Evolutionary conservation across 2,888 invertebrate species (phyloP).

Genomic region (Platycheirus rosarum): DNA sequence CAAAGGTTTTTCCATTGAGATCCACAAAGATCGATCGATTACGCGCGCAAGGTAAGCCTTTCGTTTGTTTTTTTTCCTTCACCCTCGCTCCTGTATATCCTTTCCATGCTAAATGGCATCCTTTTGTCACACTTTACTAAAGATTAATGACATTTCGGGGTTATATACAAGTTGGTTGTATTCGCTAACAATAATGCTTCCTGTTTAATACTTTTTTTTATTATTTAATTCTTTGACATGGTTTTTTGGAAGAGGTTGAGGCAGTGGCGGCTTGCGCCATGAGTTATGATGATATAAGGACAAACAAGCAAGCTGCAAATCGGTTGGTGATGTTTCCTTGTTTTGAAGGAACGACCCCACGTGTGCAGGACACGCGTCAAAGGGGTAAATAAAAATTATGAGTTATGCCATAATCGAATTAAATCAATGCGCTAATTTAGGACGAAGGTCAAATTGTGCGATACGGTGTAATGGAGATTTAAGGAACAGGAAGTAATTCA

Average conservation of each 20-base stretch:
- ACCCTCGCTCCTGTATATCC: slow-evolving; percentile 45
- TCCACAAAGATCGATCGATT: slow-evolving; percentile 61
- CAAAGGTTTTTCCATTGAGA: slow-evolving; percentile 57
- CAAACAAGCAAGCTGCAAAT: slow-evolving; percentile 66
- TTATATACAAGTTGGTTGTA: slow-evolving; percentile 43
- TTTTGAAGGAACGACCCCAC: slow-evolving; percentile 7
- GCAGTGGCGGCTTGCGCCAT: slow-evolving; percentile 45
- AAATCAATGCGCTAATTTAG: slow-evolving; percentile 66
- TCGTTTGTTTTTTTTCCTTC: slow-evolving; percentile 47
- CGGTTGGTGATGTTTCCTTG: slow-evolving; percentile 30
- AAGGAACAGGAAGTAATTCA: no score
- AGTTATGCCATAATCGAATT: slow-evolving; percentile 63
- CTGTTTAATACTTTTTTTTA: slow-evolving; percentile 70
- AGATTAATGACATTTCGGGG: slow-evolving; percentile 66
- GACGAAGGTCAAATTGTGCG: slow-evolving; percentile 8
- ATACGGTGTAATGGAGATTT: no score
- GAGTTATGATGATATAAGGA: slow-evolving; percentile 43
- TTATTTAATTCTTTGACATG: slow-evolving; percentile 70
- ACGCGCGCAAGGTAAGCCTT: slow-evolving; percentile 58
- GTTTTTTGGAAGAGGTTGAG: slow-evolving; percentile 43
- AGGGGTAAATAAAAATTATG: slow-evolving; percentile 68
- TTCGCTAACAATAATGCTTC: slow-evolving; percentile 49
- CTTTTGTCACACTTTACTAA: slow-evolving; percentile 71
- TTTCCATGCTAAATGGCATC: slow-evolving; percentile 48
- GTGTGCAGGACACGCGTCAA: slow-evolving; percentile 69